Evolutionary conservation across 2,797 vertebrate species (phyloP).

Genomic region (Paramormyrops hopkinsi): DNA sequence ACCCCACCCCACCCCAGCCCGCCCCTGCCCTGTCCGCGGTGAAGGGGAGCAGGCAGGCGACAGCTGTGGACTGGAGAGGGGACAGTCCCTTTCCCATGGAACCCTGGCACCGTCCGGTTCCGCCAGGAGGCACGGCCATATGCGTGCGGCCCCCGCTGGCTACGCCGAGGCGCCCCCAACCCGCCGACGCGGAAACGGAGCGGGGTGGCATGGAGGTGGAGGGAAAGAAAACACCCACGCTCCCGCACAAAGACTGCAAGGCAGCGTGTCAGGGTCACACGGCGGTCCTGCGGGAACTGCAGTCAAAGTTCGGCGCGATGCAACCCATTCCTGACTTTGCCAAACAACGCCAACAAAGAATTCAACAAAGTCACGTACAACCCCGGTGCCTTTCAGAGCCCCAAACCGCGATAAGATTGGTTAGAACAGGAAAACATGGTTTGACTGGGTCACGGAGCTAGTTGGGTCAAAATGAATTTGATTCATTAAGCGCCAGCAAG

Average conservation of each 20-base stretch:
- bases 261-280: neutral
- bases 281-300: neutral
- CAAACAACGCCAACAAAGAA: neutral
- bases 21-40: neutral
- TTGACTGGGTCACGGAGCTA: neutral
- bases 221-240: neutral
- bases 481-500: neutral
- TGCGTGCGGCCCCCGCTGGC: neutral
- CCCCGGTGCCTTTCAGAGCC: neutral
- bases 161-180: neutral
- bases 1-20: neutral
- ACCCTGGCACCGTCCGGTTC: constrained; percentile 34
- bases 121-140: constrained; percentile 13
- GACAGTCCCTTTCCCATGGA: constrained; percentile 49
- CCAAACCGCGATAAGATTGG: neutral
- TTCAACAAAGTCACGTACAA: neutral
- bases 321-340: neutral
- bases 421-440: neutral
- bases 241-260: neutral
- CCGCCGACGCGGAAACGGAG: neutral
- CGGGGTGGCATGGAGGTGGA: neutral
- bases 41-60: constrained; percentile 41
- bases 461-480: neutral
- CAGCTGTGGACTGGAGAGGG: constrained; percentile 63
- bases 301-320: neutral